Evolutionary conservation across 2,888 invertebrate genomes (phyloP), one percentile per base, ranked within the genome.

Genomic region (Mactromeris polynyma): DNA sequence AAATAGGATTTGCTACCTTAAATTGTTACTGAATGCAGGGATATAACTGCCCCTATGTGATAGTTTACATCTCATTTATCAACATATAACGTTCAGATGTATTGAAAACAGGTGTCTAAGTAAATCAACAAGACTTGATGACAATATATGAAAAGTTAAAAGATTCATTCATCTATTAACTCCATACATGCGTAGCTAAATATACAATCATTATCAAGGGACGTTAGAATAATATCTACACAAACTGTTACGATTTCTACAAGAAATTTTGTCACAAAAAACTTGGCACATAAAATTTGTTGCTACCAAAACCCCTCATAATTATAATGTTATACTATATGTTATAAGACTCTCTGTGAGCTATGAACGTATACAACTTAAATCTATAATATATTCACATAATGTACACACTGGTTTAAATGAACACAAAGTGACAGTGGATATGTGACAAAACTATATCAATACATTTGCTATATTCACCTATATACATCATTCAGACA

Each of bases 181-280:
- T 36, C 17, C 73, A 73, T 36, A 33, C 33, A 73, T 73, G 73
- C 73, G 73, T 73, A 73, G 73, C 73, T 73, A 73, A 73, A 73
- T 73, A 73, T 36, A 73, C 31, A 73, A 33, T 19, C 33, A 73
- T 19, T 9, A 69, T 11, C 17, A 14, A 73, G 73, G 73, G 73
- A 73, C 73, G 36, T 73, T 19, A 73, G 33, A 36, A 17, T 73
- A 69, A 14, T 33, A 73, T 36, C 73, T 33, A 73, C 73, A 73
- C 11, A 73, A 73, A 33, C 33, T 73, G 36, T 33, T 26, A 33
- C 17, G 14, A 36, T 2, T 33, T 69, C 69, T 6, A 73, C 14
- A 73, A 17, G 33, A 33, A 73, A 19, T 26, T 73, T 73, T 73
- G 73, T 73, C 73, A 73, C 73, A 36, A 33, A 36, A 73, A 73